Conservation (phyloP, 2,113 vertebrate genomes). For the Galeopterus variegatus region DNA sequence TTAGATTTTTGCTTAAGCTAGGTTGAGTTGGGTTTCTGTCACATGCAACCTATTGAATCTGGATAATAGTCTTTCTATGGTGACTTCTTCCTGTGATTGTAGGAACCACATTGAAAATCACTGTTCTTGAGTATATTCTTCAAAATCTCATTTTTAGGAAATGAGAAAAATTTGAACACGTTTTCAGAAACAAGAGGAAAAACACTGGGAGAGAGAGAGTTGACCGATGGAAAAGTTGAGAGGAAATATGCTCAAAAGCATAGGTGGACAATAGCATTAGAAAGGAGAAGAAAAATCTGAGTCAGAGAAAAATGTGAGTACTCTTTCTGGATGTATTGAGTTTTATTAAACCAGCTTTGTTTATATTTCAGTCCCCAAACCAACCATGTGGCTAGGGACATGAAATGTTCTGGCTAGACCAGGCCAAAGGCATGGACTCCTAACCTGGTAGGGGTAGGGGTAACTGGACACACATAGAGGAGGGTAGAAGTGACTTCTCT, state of each 20-base stretch:
- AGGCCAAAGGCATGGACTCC: neutral
- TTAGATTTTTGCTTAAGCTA: constrained; percentile 24
- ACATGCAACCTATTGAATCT: neutral
- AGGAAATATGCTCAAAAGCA: constrained; percentile 20
- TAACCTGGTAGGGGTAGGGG: neutral
- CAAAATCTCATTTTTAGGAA: neutral
- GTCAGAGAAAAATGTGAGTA: neutral
- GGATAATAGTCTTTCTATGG: neutral
- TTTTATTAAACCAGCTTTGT: neutral
- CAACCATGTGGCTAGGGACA: neutral
- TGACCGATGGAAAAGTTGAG: neutral
- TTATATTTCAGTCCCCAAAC: neutral
- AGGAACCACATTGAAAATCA: neutral
- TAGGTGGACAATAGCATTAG: neutral
- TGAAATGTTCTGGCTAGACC: neutral
- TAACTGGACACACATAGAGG: neutral
- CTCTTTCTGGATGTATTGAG: neutral
- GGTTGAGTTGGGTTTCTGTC: constrained; percentile 16
- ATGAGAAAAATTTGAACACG: neutral
- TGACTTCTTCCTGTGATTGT: neutral
- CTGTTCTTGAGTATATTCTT: neutral
- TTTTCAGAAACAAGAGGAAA: neutral
- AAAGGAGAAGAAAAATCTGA: neutral
- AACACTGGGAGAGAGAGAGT: neutral
- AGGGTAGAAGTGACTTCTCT: neutral